Evolutionary conservation across 2,888 invertebrate species (phyloP), one percentile per base, ranked within the genome.

Genomic region (Mantis religiosa): DNA sequence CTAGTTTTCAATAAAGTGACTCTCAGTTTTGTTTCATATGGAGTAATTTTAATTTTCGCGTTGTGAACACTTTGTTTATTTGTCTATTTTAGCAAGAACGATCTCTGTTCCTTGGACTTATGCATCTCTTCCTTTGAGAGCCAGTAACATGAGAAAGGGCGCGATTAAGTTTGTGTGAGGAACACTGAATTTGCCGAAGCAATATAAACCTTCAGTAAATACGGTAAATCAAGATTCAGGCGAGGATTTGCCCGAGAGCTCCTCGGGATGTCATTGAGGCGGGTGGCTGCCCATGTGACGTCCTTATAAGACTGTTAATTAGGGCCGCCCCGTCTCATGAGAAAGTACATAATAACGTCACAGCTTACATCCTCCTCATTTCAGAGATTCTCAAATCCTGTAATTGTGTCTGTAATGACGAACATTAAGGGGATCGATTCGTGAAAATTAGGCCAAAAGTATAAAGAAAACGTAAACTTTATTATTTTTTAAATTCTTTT

Each of bases 121-220:
- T 71, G 54, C 54, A 71, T 71, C 54, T 71, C 54, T 71, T 71
- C 54, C 54, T 20, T 71, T 71, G 54, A 71, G 54, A 15, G 20
- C 20, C 20, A 71, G 54, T 15, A 71, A 20, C 54, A 71, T 71
- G 20, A 71, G 54, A 71, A 71, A 71, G 54, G 54, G 20, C 20
- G 54, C 20, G 54, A 71, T 71, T 71, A 71, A 71, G 34, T 87
- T 34, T 87, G n/a, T 87, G 30, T 84, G 83, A 41, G 41, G 28
- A 87, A 88, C 89, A 89, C 84, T 88, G 88, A 89, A 89, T 90
- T 89, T 89, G 87, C 90, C 87, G 90, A 90, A 90, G 90, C 87
- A 89, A 89, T 90, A 90, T 90, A 87, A 90, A 90, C 89, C 89
- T 89, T 89, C 84, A 88, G 89, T 85, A 90, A 90, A 90, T 90